Base-by-base conservation (phyloP, 2,888 invertebrate genomes). In the Heteromurus nitidus region DNA sequence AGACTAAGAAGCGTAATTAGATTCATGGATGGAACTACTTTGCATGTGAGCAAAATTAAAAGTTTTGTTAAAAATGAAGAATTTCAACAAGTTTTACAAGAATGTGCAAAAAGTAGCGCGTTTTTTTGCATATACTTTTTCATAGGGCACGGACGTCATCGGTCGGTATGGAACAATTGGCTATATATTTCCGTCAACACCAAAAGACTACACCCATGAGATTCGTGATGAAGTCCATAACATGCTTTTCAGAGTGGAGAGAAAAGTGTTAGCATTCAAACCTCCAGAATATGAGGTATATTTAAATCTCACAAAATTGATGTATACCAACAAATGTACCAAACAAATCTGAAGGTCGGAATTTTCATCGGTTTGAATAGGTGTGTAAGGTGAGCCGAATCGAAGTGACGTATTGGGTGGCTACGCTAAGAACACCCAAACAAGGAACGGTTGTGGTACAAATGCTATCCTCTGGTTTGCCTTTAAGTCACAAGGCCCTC, bases 401-500 rank as follows among this genome's bases (percentile, higher is more conserved):
- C 28, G 82, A 82, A 72, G 76, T 82, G 22, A 76, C 76, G 13
- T 76, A 72, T 18, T 82, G 76, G 70, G 82, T 82, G 20, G 82
- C 82, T 11, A 77, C 72, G 7, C 42, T 82, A 22, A 62, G 68
- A 18, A 70, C 81, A 16, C 76, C 76, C n/a, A 72, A 72, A 42
- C 76, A 76, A 50, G 82, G 76, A 13, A 82, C 76, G 18, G 82
- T 82, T 42, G 60, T 72, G 24, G 76, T 72, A 22, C 76, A 82
- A 72, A 76, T 77, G 72, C 42, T 72, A 44, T 31, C 76, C 13
- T 76, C 72, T 26, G 76, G 76, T 13, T 72, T 82, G 26, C 76
- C 82, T 60, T 47, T 72, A 42, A 82, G 31, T 18, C 76, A 60
- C 60, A 82, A 82, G 62, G 82, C 76, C 11, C 76, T 82, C 58